Conservation (phyloP, 2,888 invertebrate genomes). For the Leucophenga maculata region DNA sequence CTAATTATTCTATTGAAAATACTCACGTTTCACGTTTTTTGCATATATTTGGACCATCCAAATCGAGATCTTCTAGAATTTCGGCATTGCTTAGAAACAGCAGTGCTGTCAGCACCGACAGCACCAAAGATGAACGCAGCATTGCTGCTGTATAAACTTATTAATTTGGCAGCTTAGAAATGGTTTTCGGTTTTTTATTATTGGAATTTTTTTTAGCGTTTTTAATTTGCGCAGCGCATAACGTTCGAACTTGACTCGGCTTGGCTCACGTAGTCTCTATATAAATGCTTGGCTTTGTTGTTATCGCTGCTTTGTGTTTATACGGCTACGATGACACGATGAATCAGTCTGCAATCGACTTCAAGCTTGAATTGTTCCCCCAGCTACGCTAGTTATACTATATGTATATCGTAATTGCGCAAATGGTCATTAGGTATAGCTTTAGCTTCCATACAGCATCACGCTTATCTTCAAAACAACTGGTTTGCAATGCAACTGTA, state of each 20-base stretch:
- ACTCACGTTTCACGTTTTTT: conserved; percentile 84
- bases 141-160: conserved; percentile 32
- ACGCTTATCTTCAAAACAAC: background rate
- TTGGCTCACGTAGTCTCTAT: no score
- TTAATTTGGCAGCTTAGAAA: conserved; percentile 16
- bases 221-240: background rate
- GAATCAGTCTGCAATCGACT: no score
- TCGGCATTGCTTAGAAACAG: conserved; percentile 36
- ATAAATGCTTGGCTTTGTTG: background rate
- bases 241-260: background rate
- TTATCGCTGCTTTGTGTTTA: background rate
- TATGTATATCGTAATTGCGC: background rate
- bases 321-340: no score
- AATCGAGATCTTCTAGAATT: conserved; percentile 51
- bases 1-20: background rate
- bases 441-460: background rate
- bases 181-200: conserved; percentile 21
- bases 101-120: conserved; percentile 28
- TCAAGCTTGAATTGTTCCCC: background rate
- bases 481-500: background rate
- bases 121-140: conserved; percentile 24
- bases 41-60: conserved; percentile 86
- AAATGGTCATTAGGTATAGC: background rate
- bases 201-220: background rate
- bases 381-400: background rate